These are phyloP conservation scores for Xanthorhoe spadicearia DNA, from an alignment of 2,888 invertebrate genomes.

Conservation along the genomic window DNA sequence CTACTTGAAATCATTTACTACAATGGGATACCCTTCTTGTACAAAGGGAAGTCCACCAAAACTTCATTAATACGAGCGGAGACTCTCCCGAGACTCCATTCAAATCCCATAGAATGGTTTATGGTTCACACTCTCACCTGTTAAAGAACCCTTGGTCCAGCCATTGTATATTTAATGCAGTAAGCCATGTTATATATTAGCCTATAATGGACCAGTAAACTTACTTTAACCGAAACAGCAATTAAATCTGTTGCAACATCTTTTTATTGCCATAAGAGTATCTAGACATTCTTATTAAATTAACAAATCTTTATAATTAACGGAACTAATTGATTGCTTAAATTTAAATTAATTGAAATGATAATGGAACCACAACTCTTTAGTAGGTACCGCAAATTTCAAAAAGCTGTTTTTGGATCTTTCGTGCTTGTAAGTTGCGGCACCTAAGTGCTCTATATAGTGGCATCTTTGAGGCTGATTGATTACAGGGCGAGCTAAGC, in stretches of 20 bases:
- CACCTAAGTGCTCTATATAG: background rate
- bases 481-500: conserved; percentile 29
- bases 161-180: conserved; percentile 19
- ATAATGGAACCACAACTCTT: too few species aligned
- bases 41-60: conserved; percentile 10
- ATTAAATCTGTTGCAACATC: too few species aligned
- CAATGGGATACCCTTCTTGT: background rate
- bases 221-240: too few species aligned
- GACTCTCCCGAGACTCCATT: conserved; percentile 18
- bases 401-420: background rate
- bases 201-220: too few species aligned
- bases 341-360: too few species aligned
- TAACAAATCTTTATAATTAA: too few species aligned
- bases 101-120: conserved; percentile 20
- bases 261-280: too few species aligned
- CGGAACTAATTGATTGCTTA: too few species aligned
- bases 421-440: background rate
- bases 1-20: background rate
- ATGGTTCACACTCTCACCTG: conserved; percentile 26
- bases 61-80: conserved; percentile 16
- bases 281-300: too few species aligned
- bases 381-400: too few species aligned
- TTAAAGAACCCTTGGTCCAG: conserved; percentile 12
- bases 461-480: conserved; percentile 22
- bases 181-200: background rate